Conservation (phyloP, 2,888 invertebrate genomes). For the Seira ritae region DNA sequence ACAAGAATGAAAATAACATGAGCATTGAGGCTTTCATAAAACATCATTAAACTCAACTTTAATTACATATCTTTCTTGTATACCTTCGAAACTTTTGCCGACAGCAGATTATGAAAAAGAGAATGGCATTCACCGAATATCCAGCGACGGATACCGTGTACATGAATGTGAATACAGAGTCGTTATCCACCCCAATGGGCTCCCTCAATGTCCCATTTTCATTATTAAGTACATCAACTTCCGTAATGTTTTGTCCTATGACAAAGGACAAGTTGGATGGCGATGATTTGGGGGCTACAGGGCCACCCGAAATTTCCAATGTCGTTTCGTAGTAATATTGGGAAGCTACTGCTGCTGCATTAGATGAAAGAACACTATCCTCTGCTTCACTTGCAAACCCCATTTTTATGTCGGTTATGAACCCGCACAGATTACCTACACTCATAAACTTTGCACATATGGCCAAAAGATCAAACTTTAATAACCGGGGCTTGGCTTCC, state of each 20-base stretch:
- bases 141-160: slow-evolving; percentile 34
- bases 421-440: too few species aligned
- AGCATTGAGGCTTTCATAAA: background rate
- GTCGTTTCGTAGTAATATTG: background rate
- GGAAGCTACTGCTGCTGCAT: background rate
- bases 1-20: too few species aligned
- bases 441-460: too few species aligned
- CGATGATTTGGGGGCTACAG: background rate
- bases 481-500: too few species aligned
- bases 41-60: background rate
- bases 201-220: slow-evolving; percentile 24
- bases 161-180: slow-evolving; percentile 43
- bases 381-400: too few species aligned
- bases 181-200: slow-evolving; percentile 38
- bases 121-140: slow-evolving; percentile 36
- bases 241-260: slow-evolving; percentile 1
- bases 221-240: slow-evolving; percentile 4
- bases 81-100: slow-evolving; percentile 55
- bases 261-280: background rate
- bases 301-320: background rate
- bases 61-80: background rate
- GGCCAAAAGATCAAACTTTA: too few species aligned
- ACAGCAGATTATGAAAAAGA: slow-evolving; percentile 50
- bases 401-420: too few species aligned
- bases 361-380: too few species aligned